These are phyloP conservation scores for Microcebus griseorufus DNA, from an alignment of 2,113 vertebrate genomes.

Conservation along the genomic window DNA sequence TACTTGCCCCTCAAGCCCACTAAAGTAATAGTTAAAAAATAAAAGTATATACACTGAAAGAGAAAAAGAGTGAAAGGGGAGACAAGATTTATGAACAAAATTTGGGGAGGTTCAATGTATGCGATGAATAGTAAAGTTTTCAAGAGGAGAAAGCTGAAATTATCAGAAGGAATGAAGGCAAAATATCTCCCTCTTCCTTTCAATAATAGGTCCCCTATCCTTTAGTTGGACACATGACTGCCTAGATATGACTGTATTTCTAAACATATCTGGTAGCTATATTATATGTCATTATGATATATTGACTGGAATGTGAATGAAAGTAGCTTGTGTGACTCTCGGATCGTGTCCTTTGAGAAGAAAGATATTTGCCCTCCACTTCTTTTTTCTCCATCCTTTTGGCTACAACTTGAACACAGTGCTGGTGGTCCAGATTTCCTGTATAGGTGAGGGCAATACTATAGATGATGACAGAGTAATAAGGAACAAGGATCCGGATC, in stretches of 20 bases:
- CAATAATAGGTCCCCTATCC: neutral
- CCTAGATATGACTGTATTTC: neutral
- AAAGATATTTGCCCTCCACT: neutral
- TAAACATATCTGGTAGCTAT: neutral
- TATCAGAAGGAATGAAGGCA: neutral
- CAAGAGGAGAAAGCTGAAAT: neutral
- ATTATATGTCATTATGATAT: neutral
- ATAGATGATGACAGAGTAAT: neutral
- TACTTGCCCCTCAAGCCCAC: neutral
- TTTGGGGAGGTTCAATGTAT: neutral
- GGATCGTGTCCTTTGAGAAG: neutral
- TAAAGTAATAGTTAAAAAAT: slow-evolving; percentile 2
- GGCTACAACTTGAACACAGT: neutral
- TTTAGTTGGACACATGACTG: neutral
- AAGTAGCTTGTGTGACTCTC: neutral
- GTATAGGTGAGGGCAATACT: neutral
- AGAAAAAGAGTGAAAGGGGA: neutral
- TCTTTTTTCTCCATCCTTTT: neutral
- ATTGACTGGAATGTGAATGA: neutral
- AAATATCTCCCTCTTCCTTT: neutral
- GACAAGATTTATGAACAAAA: neutral
- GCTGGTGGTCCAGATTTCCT: neutral
- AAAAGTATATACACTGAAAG: neutral
- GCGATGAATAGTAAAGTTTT: neutral
- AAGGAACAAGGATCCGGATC: neutral